phyloP scores from a whole-genome alignment of 2,113 vertebrate genomes.

The Onychostoma macrolepis region DNA sequence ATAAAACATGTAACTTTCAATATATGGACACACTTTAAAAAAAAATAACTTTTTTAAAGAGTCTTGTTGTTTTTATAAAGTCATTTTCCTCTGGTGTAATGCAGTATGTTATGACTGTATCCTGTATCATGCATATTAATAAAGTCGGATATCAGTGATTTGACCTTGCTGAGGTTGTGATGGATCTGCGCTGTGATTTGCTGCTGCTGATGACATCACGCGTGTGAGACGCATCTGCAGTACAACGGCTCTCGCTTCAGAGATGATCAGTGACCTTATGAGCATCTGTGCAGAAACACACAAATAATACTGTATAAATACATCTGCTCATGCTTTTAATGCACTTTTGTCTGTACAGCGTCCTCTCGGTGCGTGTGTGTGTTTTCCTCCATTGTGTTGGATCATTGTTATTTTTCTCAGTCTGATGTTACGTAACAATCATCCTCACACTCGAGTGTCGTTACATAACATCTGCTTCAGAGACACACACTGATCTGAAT shows the following conservation, averaged over 20 bases:
- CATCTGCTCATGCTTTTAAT: neutral
- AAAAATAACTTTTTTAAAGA: neutral
- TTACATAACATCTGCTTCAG: constrained; percentile 72
- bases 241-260: neutral
- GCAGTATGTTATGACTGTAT: constrained; percentile 66
- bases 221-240: neutral
- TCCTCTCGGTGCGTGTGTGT: neutral
- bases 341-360: neutral
- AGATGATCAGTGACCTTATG: neutral
- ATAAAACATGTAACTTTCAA: neutral
- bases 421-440: constrained; percentile 74
- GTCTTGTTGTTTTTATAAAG: constrained; percentile 62
- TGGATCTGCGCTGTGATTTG: constrained; percentile 37
- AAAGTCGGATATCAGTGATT: constrained; percentile 66
- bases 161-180: constrained; percentile 56
- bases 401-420: constrained; percentile 77
- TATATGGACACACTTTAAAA: neutral
- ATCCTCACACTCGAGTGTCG: constrained; percentile 67
- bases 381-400: constrained; percentile 9
- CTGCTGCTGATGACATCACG: neutral
- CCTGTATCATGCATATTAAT: constrained; percentile 66
- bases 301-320: neutral
- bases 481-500: constrained; percentile 47
- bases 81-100: constrained; percentile 55
- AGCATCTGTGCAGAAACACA: neutral